These are phyloP conservation scores for Teinopalpus imperialis DNA, from an alignment of 2,888 invertebrate genomes.

Conservation along the genomic window DNA sequence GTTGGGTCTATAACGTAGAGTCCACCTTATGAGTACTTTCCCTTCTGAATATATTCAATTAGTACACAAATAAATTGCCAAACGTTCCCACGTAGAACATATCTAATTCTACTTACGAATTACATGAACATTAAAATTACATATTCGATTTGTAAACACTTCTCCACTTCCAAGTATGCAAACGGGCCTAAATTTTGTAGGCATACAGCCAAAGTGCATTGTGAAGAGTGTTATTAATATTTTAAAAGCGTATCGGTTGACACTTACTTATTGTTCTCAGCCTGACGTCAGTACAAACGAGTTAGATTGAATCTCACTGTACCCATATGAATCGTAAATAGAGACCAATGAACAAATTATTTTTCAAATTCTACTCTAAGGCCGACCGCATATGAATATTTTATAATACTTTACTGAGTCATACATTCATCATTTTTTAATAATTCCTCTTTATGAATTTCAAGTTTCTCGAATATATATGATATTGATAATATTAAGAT, in stretches of 20 bases:
- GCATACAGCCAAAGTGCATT: constrained; percentile 39
- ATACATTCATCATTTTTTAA: too few relatives aligned
- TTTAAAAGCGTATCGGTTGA: constrained; percentile 34
- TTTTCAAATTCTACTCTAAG: too few relatives aligned
- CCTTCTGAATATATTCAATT: too few relatives aligned
- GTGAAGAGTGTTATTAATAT: constrained; percentile 29
- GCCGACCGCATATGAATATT: too few relatives aligned
- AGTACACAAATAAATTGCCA: too few relatives aligned
- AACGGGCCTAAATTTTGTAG: constrained; percentile 28
- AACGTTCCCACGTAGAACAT: constrained; percentile 19
- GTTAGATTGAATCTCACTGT: constrained; percentile 28
- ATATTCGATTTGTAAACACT: constrained; percentile 21
- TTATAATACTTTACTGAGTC: too few relatives aligned
- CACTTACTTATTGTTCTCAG: constrained; percentile 32
- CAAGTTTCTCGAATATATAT: too few relatives aligned
- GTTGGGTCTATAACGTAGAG: too few relatives aligned
- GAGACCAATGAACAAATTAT: not conserved
- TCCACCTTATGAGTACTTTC: too few relatives aligned
- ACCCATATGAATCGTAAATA: constrained; percentile 16
- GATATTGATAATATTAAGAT: too few relatives aligned
- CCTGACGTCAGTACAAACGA: constrained; percentile 34
- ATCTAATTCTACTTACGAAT: constrained; percentile 28
- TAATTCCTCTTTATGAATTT: too few relatives aligned
- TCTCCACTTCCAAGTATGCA: constrained; percentile 28
- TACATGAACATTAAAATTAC: constrained; percentile 22